phyloP scores from a whole-genome alignment of 2,888 invertebrate species.

The Pecten maximus region DNA sequence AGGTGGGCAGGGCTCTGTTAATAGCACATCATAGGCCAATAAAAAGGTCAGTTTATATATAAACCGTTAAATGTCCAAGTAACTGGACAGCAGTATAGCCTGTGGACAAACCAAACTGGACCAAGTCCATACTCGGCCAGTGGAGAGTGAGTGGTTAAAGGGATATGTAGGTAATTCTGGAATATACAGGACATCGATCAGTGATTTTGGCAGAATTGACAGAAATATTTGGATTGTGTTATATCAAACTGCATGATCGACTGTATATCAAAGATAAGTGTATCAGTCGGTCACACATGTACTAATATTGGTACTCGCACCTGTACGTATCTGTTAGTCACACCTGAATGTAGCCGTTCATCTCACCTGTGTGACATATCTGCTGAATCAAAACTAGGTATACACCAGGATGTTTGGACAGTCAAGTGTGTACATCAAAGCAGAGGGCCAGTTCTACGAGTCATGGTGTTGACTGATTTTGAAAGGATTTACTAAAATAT shows the following conservation, averaged over 20 bases:
- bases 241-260: neutral
- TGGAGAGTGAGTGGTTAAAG: neutral
- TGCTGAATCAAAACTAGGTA: neutral
- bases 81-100: neutral
- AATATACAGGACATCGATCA: neutral
- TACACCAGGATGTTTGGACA: neutral
- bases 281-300: neutral
- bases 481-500: slow-evolving; percentile 31
- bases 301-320: too few relatives aligned
- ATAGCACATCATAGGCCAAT: neutral
- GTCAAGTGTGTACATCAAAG: neutral
- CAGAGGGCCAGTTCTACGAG: neutral
- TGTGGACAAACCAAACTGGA: neutral
- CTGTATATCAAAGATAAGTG: neutral
- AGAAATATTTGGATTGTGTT: neutral
- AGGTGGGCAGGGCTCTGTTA: neutral
- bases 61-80: neutral
- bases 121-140: neutral
- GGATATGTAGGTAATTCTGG: neutral
- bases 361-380: neutral
- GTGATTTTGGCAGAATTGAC: neutral
- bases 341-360: neutral
- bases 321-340: neutral
- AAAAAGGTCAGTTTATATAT: slow-evolving; percentile 12
- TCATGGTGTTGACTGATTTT: neutral